Base-by-base conservation (phyloP, 1,140 invertebrate genomes). In the Nixonia krombeini region DNA sequence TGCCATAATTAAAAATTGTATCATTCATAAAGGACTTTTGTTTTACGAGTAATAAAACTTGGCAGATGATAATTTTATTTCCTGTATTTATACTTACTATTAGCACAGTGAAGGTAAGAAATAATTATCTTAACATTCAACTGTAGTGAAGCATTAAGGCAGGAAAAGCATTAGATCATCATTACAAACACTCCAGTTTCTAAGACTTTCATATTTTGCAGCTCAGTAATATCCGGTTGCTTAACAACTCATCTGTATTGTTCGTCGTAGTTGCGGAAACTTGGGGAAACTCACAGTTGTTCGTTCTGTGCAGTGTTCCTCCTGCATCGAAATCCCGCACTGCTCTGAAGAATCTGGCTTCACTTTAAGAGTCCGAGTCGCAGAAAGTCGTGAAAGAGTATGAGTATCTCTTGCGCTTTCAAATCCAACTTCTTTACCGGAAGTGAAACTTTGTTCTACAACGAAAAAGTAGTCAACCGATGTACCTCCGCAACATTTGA, bases 381-480 rank as follows among this genome's bases (percentile, higher is more conserved):
- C 44, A 9, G n/a, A n/a, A 42, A 42, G 37, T 40, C 37, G 42
- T 17, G 12, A 16, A 45, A 45, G 13, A 47, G 28, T 21, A 47
- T 31, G 44, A 47, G 44, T 18, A 47, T 47, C 44, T 47, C 15
- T 31, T 17, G 15, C 44, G 44, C 44, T 47, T 33, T 8, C 15
- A 7, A 7, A 18, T 47, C 16, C 10, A 47, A 47, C 29, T 47
- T 31, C 28, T 47, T 28, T 47, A 15, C 44, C 44, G 44, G 44
- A 12, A 31, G 29, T n/a, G 7, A 47, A 47, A 47, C 44, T 47
- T 45, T 23, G 28, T 12, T 25, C 8, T 3, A 29, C 28, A 41
- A 10, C n/a, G 15, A 17, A 23, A 9, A 42, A 47, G 16, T 17
- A 47, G 13, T 12, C 16, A 7, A 31, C 13, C 13, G 10, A 15